Evolutionary conservation across 1,140 invertebrate species (phyloP).

Genomic region (Hormaphis cornu): DNA sequence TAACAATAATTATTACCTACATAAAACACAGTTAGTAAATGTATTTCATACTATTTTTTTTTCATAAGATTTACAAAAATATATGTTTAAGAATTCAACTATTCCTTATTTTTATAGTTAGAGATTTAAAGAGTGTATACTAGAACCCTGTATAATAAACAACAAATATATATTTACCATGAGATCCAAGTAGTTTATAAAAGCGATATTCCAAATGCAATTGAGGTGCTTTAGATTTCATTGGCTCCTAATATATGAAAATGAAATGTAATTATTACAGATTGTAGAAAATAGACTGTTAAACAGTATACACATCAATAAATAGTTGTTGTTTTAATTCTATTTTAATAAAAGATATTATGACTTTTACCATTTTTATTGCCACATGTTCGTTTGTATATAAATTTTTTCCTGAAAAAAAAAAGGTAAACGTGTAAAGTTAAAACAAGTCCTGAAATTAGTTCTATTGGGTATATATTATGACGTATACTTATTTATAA

Average conservation of each 20-base stretch:
- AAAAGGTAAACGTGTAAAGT: too few species aligned
- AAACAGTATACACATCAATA: background rate
- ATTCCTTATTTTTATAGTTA: too few species aligned
- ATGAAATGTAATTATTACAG: slow-evolving; percentile 30
- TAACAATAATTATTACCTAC: too few species aligned
- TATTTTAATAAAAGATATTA: background rate
- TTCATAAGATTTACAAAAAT: too few species aligned
- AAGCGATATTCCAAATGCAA: slow-evolving; percentile 99
- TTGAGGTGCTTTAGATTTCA: slow-evolving; percentile 99
- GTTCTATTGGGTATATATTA: too few species aligned
- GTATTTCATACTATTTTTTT: too few species aligned
- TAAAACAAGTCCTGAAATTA: too few species aligned
- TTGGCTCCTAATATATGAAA: slow-evolving; percentile 69
- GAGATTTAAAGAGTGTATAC: too few species aligned
- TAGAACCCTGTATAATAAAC: too few species aligned
- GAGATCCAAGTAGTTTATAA: slow-evolving; percentile 96
- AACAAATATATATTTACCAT: slow-evolving; percentile 65
- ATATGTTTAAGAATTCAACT: too few species aligned
- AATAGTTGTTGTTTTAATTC: background rate
- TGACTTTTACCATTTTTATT: slow-evolving; percentile 85
- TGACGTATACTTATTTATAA: too few species aligned
- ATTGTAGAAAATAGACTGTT: background rate
- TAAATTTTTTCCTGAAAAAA: slow-evolving; percentile 89
- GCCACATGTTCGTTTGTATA: slow-evolving; percentile 99
- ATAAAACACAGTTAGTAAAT: too few species aligned